Evolutionary conservation across 2,888 invertebrate species (phyloP).

Genomic region (Heteropelma amictum): DNA sequence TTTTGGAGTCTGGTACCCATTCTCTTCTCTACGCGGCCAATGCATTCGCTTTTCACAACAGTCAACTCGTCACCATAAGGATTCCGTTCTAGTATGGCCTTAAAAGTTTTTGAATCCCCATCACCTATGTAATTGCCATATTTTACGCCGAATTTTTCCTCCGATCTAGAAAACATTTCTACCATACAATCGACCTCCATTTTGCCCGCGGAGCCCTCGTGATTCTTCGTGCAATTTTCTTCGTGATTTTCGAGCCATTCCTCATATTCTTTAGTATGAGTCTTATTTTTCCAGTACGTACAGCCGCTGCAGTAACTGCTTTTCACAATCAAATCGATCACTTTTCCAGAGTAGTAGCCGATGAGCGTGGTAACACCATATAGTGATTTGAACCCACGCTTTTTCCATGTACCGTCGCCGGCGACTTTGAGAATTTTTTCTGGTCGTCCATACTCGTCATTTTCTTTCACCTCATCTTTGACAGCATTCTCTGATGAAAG

Average conservation of each 20-base stretch:
- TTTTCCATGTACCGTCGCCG: no score
- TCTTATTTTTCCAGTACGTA: not conserved
- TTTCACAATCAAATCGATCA: constrained; percentile 1
- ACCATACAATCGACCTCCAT: not conserved
- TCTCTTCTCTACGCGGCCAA: not conserved
- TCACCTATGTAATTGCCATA: not conserved
- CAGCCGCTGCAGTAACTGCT: not conserved
- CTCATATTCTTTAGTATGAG: not conserved
- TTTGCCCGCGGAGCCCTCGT: constrained; percentile 1
- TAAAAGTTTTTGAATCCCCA: not conserved
- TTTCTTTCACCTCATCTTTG: no score
- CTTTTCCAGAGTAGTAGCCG: no score
- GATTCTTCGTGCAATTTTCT: not conserved
- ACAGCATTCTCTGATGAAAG: no score
- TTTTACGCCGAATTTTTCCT: not conserved
- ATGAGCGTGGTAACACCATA: not conserved
- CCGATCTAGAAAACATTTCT: not conserved
- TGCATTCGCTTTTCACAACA: no score
- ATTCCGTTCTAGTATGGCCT: not conserved
- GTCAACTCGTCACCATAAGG: not conserved
- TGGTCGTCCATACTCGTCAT: no score
- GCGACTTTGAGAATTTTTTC: no score
- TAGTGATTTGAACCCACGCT: not conserved
- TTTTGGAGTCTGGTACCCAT: not conserved
- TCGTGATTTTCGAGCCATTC: not conserved